A percentile compares a stretch with the other conserved stretches of the same genome.
Evolutionary conservation across 2,888 invertebrate species (phyloP).

Genomic region (Eupsilia transversa): DNA sequence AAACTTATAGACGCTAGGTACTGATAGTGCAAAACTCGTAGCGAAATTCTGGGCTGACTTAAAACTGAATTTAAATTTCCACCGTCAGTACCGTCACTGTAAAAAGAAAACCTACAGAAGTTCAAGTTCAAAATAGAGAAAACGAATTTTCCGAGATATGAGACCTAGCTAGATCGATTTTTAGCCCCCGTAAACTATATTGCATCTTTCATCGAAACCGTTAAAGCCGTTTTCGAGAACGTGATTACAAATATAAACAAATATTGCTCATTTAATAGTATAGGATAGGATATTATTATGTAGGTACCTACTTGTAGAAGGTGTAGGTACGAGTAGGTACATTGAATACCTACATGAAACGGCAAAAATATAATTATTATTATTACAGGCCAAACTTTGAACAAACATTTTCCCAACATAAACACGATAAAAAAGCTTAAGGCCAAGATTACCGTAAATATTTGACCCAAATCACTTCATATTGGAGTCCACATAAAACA

Average conservation of each 20-base stretch:
- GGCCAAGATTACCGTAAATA: conserved; percentile 26
- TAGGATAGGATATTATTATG: no score
- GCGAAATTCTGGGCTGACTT: no score
- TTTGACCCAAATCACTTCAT: conserved; percentile 40
- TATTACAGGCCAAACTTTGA: conserved; percentile 3
- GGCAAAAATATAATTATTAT: background rate
- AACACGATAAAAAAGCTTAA: conserved; percentile 36
- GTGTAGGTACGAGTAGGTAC: no score
- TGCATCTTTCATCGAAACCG: no score
- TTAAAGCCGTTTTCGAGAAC: no score
- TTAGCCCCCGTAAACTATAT: no score
- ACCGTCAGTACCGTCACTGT: fast-evolving
- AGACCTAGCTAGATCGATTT: no score
- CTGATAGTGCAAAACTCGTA: background rate
- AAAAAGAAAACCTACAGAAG: background rate
- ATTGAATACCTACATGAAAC: background rate
- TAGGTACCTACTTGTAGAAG: no score
- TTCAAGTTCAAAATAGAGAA: no score
- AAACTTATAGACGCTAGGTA: background rate
- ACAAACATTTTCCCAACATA: conserved; percentile 27
- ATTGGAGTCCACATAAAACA: conserved; percentile 42
- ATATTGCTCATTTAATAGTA: no score
- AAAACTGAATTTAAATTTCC: background rate
- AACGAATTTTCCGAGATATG: no score
- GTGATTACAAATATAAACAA: no score